A percentile compares a stretch with the other conserved stretches of the same genome.
Evolutionary conservation across 2,113 vertebrate species (phyloP).

Genomic region (Takifugu bimaculatus): DNA sequence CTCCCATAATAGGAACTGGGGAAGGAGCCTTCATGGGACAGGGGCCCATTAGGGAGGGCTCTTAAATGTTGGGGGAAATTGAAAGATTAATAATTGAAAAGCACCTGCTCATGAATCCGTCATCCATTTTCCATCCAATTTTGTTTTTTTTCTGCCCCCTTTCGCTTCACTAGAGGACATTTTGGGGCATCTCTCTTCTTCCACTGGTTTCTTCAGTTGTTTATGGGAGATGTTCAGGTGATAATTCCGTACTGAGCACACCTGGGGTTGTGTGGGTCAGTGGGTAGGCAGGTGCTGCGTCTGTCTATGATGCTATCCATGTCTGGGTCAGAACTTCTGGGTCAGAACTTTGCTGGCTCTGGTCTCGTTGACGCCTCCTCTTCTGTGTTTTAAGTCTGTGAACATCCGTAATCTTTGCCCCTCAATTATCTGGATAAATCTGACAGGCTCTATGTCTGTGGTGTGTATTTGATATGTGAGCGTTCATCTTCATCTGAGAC

Average conservation of each 20-base stretch:
- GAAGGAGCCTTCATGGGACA: slow-evolving; percentile 64
- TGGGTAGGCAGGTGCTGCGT: background rate
- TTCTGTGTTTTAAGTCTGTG: slow-evolving; percentile 36
- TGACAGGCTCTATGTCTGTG: slow-evolving; percentile 40
- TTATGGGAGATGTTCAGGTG: background rate
- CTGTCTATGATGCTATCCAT: no score
- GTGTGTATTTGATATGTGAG: slow-evolving; percentile 67
- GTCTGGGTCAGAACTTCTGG: no score
- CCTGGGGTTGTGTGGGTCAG: background rate
- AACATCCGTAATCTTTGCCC: slow-evolving; percentile 60
- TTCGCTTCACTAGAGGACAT: slow-evolving; percentile 54
- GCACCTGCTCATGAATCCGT: slow-evolving; percentile 86
- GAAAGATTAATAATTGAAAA: slow-evolving; percentile 97
- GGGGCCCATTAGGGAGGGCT: slow-evolving; percentile 77
- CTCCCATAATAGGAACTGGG: slow-evolving; percentile 57
- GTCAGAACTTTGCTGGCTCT: slow-evolving; percentile 52
- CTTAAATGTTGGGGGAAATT: slow-evolving; percentile 86
- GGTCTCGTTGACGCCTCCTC: slow-evolving; percentile 76
- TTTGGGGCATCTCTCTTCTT: slow-evolving; percentile 19
- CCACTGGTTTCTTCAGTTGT: slow-evolving; percentile 12
- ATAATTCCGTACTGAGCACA: background rate
- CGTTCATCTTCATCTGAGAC: slow-evolving; percentile 44
- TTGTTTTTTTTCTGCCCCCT: slow-evolving; percentile 47
- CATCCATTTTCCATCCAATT: slow-evolving; percentile 61
- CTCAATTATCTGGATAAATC: slow-evolving; percentile 25